Evolutionary conservation across 1,140 invertebrate genomes (phyloP), one percentile per base, ranked within the genome.

Genomic region (Euwallacea similis): DNA sequence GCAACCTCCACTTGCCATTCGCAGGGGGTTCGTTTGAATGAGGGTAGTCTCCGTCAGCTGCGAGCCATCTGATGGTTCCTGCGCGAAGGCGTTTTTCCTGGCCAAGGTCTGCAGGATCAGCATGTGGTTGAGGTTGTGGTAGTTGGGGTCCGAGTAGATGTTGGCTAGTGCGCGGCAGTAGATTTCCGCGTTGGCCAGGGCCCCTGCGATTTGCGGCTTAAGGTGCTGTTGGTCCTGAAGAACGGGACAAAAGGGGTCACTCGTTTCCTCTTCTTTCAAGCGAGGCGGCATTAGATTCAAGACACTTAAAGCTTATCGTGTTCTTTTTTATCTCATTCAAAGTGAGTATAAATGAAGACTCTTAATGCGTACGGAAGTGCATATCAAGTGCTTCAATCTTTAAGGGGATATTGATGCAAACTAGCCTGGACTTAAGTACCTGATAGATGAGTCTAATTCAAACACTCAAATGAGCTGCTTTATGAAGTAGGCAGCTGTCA

Each of bases 91-190:
- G 58, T 95, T 95, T 82, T 97, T 97, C 75, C 95, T 87, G 63
- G 92, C 90, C 72, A 99, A 86, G 64, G 94, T 94, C 84, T 97
- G 94, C 76, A 96, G 87, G 75, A 97, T 94, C 78, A 94, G 93
- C 88, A 91, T 93, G 84, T 98, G 95, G 85, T 95, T 96, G 71
- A 97, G 88, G 84, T 93, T 95, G 84, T 96, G 91, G 83, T 95
- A 96, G 83, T 96, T 95, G 66, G 94, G 95, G 86, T 99, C 96
- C 60, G 93, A 94, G 83, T 98, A 98, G 83, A 99, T 96, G 84
- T 96, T 97, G 74, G 93, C 91, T 81, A 98, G 86, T 56, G 96
- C 96, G 82, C 95, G 86, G 83, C 96, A 97, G 85, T 99, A 99
- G 15, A 98, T 86, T 82, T 98, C 96, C 72, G 96, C 96, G 85